Evolutionary conservation across 2,113 vertebrate genomes (phyloP), one percentile per base, ranked within the genome.

Genomic region (Chloropsis cyanopogon): DNA sequence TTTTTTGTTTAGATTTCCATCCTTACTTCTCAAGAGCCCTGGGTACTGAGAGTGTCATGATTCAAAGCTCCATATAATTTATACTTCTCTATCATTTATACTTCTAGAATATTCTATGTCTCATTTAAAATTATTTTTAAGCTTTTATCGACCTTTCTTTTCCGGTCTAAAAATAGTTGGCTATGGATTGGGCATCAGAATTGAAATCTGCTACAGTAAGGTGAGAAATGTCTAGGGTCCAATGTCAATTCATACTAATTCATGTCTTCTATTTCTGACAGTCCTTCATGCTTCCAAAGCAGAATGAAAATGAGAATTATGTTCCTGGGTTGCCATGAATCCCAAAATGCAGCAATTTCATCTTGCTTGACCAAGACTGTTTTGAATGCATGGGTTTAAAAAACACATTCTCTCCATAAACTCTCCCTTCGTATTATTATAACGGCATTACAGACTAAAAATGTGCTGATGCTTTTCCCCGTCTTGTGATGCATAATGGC

Each of bases 401-500:
- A 69, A 41, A 1, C 11, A 66, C 10, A 13, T 68, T 8, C 12
- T 52, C n/a, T 70, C 25, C 2, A 1, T 65, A 76, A 52, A 54
- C 12, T 69, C 20, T 75, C 12, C 9, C 4, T 46, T 75, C 37
- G 14, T 47, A 57, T 64, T 52, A 60, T 56, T 77, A 35, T 25
- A 78, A 33, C 14, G 42, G 7, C 41, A 44, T 66, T 61, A 49
- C 20, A 66, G 9, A 68, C 17, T 37, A 22, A 93, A 93, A 89
- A 52, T 11, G 6, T 33, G 3, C 49, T 54, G 6, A 56, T 72
- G 17, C 2, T 76, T 72, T 92, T 21, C 19, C 16, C 10, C 9
- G 8, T 19, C 47, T 37, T 77, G 37, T 23, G 22, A 23, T 23
- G 28, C 0, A 0, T 5, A 60, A 39, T 52, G 17, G 50, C 24